These are phyloP conservation scores for Corydoras sp. DNA, from an alignment of 2,113 vertebrate species.

Conservation along the genomic window DNA sequence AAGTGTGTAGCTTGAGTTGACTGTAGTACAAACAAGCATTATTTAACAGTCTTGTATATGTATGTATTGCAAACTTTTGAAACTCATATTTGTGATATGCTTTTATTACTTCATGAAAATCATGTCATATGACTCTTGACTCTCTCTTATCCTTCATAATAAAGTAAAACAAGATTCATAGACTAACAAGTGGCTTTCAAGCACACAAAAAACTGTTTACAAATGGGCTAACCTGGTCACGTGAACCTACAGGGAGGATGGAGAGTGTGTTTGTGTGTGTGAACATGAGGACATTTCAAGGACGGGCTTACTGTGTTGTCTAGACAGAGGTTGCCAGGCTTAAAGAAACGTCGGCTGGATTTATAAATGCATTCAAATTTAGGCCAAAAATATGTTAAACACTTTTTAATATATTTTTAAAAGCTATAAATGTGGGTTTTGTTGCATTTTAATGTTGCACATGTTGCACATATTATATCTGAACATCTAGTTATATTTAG, in stretches of 20 bases:
- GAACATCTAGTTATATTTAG: too few relatives aligned
- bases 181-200: conserved; percentile 12
- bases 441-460: too few relatives aligned
- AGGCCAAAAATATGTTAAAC: too few relatives aligned
- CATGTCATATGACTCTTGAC: conserved; percentile 1
- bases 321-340: conserved; percentile 39
- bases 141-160: conserved; percentile 18
- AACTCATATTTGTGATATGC: conserved; percentile 28
- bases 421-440: too few relatives aligned
- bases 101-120: conserved; percentile 33
- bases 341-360: conserved; percentile 24
- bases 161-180: conserved; percentile 25
- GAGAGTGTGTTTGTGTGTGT: conserved; percentile 13
- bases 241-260: conserved; percentile 1
- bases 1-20: too few relatives aligned
- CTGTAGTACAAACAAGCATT: too few relatives aligned
- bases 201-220: conserved; percentile 18
- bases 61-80: background rate
- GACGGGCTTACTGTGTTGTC: conserved; percentile 45
- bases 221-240: conserved; percentile 5
- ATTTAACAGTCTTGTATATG: background rate
- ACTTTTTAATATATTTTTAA: too few relatives aligned
- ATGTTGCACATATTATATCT: too few relatives aligned
- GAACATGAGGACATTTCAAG: conserved; percentile 39
- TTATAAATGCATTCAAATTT: too few relatives aligned